Conservation (phyloP, 2,888 invertebrate species). For the Mermis nigrescens region DNA sequence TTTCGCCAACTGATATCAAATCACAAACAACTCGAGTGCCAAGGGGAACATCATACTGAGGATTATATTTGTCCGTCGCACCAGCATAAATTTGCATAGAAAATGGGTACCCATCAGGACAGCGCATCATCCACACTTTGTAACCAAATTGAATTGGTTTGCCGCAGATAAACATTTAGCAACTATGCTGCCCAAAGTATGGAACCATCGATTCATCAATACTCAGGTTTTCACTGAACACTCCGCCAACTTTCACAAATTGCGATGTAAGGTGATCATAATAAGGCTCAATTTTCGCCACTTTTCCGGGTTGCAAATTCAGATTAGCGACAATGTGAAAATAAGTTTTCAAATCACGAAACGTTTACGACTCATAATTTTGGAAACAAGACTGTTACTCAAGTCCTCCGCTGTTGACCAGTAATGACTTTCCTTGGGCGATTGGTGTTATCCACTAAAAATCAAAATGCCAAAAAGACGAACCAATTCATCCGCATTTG, state of each 20-base stretch:
- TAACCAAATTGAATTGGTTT: neutral
- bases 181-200: neutral
- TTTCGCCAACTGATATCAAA: neutral
- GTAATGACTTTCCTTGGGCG: neutral
- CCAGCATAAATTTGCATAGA: neutral
- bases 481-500: too few relatives aligned
- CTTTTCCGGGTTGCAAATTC: neutral
- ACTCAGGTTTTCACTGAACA: neutral
- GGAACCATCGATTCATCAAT: neutral
- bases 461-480: too few relatives aligned
- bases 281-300: neutral
- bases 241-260: neutral
- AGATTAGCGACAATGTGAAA: neutral
- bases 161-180: neutral
- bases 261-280: neutral
- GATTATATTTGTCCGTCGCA: neutral
- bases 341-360: neutral
- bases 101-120: neutral
- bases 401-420: neutral
- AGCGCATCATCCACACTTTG: neutral
- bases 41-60: neutral
- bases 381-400: neutral
- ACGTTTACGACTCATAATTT: neutral
- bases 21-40: neutral
- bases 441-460: too few relatives aligned